Percentiles rank a stretch among this genome's conserved stretches.
Evolutionary conservation across 2,113 vertebrate species (phyloP).

Genomic region (Centropus unirufus): DNA sequence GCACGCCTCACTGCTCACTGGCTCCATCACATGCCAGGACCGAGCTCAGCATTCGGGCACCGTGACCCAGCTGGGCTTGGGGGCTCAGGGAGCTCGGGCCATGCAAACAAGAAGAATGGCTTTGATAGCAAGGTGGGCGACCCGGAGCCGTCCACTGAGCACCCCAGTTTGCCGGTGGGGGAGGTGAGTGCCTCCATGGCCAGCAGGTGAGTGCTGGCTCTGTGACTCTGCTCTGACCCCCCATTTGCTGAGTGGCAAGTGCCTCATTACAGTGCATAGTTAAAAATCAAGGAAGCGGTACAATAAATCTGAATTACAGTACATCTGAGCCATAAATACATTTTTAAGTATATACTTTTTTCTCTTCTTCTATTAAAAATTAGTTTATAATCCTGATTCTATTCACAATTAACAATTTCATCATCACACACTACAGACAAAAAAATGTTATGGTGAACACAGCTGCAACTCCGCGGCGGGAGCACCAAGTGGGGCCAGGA

Average conservation of each 20-base stretch:
- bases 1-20: rapidly evolving
- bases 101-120: slow-evolving; percentile 18
- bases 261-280: slow-evolving; percentile 98
- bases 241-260: slow-evolving; percentile 79
- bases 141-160: background rate
- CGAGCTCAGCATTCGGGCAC: background rate
- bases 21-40: background rate
- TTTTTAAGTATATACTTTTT: slow-evolving; percentile 83
- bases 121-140: slow-evolving; percentile 43
- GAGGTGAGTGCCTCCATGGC: background rate
- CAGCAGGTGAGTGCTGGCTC: background rate
- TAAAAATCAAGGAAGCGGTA: slow-evolving; percentile 96
- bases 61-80: background rate
- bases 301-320: slow-evolving; percentile 86
- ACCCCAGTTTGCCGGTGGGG: background rate
- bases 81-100: background rate
- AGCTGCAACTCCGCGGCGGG: slow-evolving; percentile 79
- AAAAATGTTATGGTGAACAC: slow-evolving; percentile 81
- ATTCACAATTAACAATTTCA: slow-evolving; percentile 85
- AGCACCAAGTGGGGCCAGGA: slow-evolving; percentile 4
- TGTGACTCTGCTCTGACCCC: slow-evolving; percentile 55
- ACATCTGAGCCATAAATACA: slow-evolving; percentile 86
- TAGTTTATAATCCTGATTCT: slow-evolving; percentile 86
- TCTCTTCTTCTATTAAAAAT: slow-evolving; percentile 83
- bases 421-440: slow-evolving; percentile 83